Evolutionary conservation across 1,140 invertebrate genomes (phyloP).

Genomic region (Lordiphosa stackelbergi): DNA sequence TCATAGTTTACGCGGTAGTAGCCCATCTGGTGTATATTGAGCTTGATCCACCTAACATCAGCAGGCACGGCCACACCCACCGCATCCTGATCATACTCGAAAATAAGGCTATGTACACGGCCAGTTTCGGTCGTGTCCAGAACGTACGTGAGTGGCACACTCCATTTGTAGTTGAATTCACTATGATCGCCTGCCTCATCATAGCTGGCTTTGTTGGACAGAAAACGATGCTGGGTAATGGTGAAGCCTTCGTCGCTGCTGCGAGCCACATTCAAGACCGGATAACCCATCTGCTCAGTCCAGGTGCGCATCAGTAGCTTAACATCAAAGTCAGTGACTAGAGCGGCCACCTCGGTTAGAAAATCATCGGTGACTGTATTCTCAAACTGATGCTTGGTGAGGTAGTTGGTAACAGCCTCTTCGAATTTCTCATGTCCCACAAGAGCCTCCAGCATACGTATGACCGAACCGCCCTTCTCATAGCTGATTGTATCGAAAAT

Average conservation of each 20-base stretch:
- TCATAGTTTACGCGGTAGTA: constrained; percentile 93
- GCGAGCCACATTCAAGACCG: constrained; percentile 83
- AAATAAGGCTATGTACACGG: constrained; percentile 58
- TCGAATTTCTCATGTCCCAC: constrained; percentile 87
- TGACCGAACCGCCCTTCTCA: constrained; percentile 92
- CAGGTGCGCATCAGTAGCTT: constrained; percentile 92
- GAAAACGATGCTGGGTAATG: constrained; percentile 86
- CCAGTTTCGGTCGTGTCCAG: constrained; percentile 78
- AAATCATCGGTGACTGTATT: constrained; percentile 91
- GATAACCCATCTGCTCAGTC: constrained; percentile 95
- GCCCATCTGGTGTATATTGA: constrained; percentile 90
- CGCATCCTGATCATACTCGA: constrained; percentile 19
- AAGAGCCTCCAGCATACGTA: constrained; percentile 93
- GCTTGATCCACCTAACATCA: constrained; percentile 85
- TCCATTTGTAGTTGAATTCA: constrained; percentile 85
- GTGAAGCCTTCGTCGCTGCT: constrained; percentile 76
- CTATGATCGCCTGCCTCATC: constrained; percentile 78
- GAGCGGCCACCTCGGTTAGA: constrained; percentile 81
- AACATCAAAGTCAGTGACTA: constrained; percentile 78
- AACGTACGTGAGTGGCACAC: constrained; percentile 86
- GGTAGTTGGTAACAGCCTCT: constrained; percentile 84
- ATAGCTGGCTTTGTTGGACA: constrained; percentile 81
- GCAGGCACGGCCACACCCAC: constrained; percentile 6
- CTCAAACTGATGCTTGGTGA: constrained; percentile 83
- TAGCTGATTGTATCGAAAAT: constrained; percentile 96